Evolutionary conservation across 1,140 invertebrate genomes (phyloP).

Genomic region (Camponotus vicinus): DNA sequence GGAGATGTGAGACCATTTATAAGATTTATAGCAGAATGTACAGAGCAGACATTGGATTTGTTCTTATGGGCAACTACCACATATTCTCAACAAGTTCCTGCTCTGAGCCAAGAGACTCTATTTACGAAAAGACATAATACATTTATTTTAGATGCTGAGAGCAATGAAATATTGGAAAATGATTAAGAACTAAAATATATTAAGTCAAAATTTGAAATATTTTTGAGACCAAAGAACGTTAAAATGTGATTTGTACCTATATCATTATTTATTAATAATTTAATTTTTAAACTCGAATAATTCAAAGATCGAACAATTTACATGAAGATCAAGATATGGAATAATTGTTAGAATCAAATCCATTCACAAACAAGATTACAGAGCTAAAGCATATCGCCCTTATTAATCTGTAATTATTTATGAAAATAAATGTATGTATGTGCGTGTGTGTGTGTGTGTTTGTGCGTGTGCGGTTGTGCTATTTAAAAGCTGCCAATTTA

Average conservation of each 20-base stretch:
- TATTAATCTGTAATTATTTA: not conserved
- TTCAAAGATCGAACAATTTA: not conserved
- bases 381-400: not conserved
- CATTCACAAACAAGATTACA: not conserved
- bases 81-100: slow-evolving; percentile 85
- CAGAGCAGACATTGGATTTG: slow-evolving; percentile 96
- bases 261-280: slow-evolving; percentile 49
- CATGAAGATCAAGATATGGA: not conserved
- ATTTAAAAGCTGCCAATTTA: slow-evolving; percentile 38
- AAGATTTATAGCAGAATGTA: slow-evolving; percentile 97
- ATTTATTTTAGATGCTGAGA: slow-evolving; percentile 77
- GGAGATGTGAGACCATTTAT: slow-evolving; percentile 97
- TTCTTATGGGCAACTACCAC: slow-evolving; percentile 94
- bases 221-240: slow-evolving; percentile 66
- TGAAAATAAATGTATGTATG: not conserved
- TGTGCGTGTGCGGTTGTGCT: not conserved
- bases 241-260: slow-evolving; percentile 21
- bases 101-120: slow-evolving; percentile 82
- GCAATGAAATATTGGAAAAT: slow-evolving; percentile 68
- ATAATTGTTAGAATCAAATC: not conserved
- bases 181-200: slow-evolving; percentile 60
- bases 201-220: slow-evolving; percentile 15
- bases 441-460: no score
- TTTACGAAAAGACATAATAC: slow-evolving; percentile 78
- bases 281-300: slow-evolving; percentile 14